phyloP scores from a whole-genome alignment of 23 tunicate species.

The Diplosoma virens region DNA sequence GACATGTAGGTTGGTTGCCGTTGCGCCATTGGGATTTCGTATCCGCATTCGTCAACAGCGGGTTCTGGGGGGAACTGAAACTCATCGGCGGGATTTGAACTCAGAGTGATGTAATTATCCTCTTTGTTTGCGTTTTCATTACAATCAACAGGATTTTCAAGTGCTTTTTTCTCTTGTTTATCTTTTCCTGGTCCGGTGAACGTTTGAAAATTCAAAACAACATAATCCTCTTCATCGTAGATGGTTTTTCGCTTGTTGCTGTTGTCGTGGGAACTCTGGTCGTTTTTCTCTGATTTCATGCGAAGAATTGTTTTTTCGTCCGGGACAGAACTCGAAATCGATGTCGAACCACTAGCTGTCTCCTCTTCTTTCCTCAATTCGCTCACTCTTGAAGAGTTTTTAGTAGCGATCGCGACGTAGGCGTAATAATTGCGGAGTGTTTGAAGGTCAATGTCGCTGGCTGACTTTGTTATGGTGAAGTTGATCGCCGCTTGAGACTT shows the following conservation, averaged over 20 bases:
- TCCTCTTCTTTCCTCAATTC: no score
- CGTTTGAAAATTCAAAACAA: neutral
- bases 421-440: neutral
- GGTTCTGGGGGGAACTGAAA: neutral
- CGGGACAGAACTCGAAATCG: no score
- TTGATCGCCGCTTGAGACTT: no score
- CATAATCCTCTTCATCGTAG: constrained; percentile 27
- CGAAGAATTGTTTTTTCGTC: neutral
- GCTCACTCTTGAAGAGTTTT: neutral
- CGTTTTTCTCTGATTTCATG: neutral
- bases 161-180: neutral
- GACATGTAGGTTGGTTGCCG: neutral
- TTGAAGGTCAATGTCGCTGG: neutral
- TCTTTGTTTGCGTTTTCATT: neutral
- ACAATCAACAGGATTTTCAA: neutral
- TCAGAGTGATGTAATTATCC: neutral
- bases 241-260: neutral
- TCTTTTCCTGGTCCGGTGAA: neutral
- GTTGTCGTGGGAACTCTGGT: neutral
- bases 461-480: no score
- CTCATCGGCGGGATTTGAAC: neutral
- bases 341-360: no score
- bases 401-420: no score
- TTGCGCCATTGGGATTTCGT: constrained; percentile 3
- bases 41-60: constrained; percentile 17